Conservation (phyloP, 1,140 invertebrate species). For the Bombus cullumanus region DNA sequence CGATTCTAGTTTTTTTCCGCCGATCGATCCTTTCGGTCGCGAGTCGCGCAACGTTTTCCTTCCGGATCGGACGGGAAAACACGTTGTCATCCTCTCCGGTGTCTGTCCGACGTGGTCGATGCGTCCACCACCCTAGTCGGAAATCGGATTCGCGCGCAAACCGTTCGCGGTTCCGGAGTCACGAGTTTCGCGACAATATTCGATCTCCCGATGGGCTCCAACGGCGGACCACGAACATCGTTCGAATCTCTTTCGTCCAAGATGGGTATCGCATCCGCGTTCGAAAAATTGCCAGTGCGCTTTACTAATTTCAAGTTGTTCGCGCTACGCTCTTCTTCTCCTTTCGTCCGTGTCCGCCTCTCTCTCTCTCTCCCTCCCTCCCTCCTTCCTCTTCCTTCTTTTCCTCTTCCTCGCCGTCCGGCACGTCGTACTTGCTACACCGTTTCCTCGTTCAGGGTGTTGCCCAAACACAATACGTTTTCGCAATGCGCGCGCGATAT, state of each 20-base stretch:
- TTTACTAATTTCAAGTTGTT: background rate
- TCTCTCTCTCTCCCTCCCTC: too few species aligned
- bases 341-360: background rate
- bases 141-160: background rate
- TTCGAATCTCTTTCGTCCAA: too few species aligned
- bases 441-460: slow-evolving; percentile 42
- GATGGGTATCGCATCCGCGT: too few species aligned
- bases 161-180: slow-evolving; percentile 62
- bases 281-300: too few species aligned
- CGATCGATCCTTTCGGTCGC: too few species aligned
- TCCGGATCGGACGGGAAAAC: too few species aligned
- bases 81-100: accelerated
- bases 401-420: too few species aligned
- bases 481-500: slow-evolving; percentile 69
- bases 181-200: slow-evolving; percentile 52
- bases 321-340: background rate
- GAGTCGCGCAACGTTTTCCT: too few species aligned
- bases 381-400: too few species aligned
- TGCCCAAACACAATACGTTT: slow-evolving; percentile 69
- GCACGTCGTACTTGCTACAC: background rate
- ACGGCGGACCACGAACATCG: too few species aligned
- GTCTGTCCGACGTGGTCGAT: too few species aligned
- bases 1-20: too few species aligned
- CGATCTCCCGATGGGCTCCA: accelerated
- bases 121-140: background rate